Evolutionary conservation across 2,113 vertebrate genomes (phyloP).

Genomic region (Phyllostomus discolor): DNA sequence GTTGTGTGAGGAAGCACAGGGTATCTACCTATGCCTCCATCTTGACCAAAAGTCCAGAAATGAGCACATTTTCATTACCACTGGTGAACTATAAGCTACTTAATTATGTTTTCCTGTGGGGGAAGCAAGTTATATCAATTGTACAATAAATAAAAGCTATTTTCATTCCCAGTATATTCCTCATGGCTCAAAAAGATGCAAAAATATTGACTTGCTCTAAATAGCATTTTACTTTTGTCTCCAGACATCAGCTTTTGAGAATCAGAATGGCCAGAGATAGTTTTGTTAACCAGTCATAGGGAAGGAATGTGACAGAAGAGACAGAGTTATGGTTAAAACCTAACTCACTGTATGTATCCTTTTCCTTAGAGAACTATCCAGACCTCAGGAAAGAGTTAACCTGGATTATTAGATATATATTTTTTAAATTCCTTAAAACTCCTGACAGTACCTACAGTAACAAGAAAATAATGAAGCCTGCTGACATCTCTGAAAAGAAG

Average conservation of each 20-base stretch:
- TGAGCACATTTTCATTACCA: not conserved
- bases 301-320: not conserved
- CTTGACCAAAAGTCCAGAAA: not conserved
- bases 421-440: slow-evolving; percentile 40
- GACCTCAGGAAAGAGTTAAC: slow-evolving; percentile 18
- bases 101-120: slow-evolving; percentile 65
- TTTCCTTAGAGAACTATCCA: not conserved
- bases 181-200: slow-evolving; percentile 64
- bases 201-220: slow-evolving; percentile 69
- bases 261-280: not conserved
- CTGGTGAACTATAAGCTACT: slow-evolving; percentile 57
- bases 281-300: slow-evolving; percentile 9
- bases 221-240: slow-evolving; percentile 61
- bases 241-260: slow-evolving; percentile 35
- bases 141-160: slow-evolving; percentile 69
- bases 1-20: too few species aligned
- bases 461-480: slow-evolving; percentile 61
- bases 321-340: too few species aligned
- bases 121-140: slow-evolving; percentile 69
- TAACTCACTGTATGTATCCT: not conserved
- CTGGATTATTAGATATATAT: not conserved
- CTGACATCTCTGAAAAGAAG: slow-evolving; percentile 71
- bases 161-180: slow-evolving; percentile 53
- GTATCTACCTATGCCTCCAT: too few species aligned
- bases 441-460: slow-evolving; percentile 44